Percentiles rank a stretch among this genome's conserved stretches.
Evolutionary conservation across 2,888 invertebrate species (phyloP).

Genomic region (Ectobius pallidus): DNA sequence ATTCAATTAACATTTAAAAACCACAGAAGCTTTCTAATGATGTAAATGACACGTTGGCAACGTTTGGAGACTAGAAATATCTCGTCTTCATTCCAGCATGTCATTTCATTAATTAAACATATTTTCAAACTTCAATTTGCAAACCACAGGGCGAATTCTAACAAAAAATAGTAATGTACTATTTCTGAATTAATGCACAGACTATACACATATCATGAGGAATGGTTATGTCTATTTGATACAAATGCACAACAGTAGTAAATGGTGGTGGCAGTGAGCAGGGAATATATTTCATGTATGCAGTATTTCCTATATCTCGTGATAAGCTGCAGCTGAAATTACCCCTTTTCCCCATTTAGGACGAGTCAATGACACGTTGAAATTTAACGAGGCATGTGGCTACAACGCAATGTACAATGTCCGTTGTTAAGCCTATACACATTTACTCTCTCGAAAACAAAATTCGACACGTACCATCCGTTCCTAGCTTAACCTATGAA

Average conservation of each 20-base stretch:
- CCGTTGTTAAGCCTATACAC: not conserved
- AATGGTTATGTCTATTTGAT: not conserved
- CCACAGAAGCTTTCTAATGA: too few relatives aligned
- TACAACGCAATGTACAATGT: not conserved
- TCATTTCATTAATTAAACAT: too few relatives aligned
- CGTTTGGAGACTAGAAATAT: too few relatives aligned
- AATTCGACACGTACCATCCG: not conserved
- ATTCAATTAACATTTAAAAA: too few relatives aligned
- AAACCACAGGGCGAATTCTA: too few relatives aligned
- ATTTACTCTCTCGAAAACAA: not conserved
- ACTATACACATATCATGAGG: too few relatives aligned
- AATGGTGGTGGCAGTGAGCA: not conserved
- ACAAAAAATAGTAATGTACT: not conserved
- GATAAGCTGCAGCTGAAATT: not conserved
- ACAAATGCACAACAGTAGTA: not conserved
- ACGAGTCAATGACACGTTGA: constrained; percentile 13
- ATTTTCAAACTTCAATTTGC: too few relatives aligned
- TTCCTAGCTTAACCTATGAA: too few relatives aligned
- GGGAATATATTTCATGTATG: not conserved
- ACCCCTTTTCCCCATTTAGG: not conserved
- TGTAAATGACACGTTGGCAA: too few relatives aligned
- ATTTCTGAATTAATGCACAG: not conserved
- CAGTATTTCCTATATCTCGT: not conserved
- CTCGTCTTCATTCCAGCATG: too few relatives aligned
- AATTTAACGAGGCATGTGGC: constrained; percentile 13